These are phyloP conservation scores for Laothoe populi DNA, from an alignment of 2,888 invertebrate species.

Conservation along the genomic window DNA sequence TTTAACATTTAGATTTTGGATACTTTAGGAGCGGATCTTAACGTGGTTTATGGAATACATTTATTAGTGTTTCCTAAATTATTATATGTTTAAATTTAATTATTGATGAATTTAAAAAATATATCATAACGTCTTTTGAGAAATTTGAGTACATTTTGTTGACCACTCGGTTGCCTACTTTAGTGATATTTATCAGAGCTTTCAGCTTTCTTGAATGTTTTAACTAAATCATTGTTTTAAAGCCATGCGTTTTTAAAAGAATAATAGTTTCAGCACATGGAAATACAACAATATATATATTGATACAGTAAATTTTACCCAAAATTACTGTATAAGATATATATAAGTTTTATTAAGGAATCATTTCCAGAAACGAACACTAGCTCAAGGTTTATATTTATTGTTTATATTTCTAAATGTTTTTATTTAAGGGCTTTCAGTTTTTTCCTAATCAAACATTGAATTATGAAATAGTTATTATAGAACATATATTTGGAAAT, in stretches of 20 bases:
- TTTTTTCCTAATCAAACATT: no score
- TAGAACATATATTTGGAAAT: no score
- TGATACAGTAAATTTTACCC: no score
- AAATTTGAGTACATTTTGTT: background rate
- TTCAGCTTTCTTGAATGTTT: background rate
- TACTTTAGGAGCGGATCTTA: background rate
- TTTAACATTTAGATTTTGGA: background rate
- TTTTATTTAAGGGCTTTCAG: no score
- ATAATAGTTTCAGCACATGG: background rate
- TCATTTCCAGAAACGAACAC: no score
- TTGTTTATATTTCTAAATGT: no score
- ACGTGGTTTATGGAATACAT: background rate
- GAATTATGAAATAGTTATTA: no score
- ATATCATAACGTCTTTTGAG: no score
- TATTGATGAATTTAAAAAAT: no score
- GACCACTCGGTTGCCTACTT: background rate
- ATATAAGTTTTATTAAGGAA: no score
- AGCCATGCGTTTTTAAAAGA: background rate
- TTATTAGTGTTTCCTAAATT: background rate
- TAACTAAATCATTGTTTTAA: background rate
- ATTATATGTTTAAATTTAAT: background rate
- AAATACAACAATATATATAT: background rate
- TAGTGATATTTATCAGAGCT: background rate
- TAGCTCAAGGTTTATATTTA: no score
- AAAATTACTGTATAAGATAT: no score